phyloP scores from a whole-genome alignment of 30 jellyfish, hydroid and myxozoan species.

The Aurelia sp. region DNA sequence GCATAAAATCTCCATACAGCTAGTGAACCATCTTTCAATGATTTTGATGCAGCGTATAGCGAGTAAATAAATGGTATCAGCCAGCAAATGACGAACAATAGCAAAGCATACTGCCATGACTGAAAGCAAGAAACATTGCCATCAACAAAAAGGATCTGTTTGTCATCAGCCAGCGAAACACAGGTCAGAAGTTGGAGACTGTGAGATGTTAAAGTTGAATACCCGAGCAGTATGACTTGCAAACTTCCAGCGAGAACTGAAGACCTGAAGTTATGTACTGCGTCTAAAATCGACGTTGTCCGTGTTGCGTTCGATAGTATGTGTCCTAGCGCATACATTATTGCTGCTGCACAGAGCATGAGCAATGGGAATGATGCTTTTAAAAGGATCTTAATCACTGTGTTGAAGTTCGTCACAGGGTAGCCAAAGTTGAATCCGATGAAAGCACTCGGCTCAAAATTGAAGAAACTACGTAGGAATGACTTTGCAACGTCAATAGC shows the following conservation, averaged over 20 bases:
- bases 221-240: constrained; percentile 18
- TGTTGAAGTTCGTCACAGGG: too few species aligned
- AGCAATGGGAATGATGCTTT: constrained; percentile 13
- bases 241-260: background rate
- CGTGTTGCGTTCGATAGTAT: background rate
- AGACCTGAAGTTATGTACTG: background rate
- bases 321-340: background rate
- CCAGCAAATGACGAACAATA: constrained; percentile 8
- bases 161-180: constrained; percentile 6
- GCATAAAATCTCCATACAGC: background rate
- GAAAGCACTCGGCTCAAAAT: too few species aligned
- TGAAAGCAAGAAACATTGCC: constrained; percentile 16
- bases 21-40: background rate
- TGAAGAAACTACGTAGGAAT: too few species aligned
- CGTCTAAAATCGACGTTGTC: background rate
- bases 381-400: background rate
- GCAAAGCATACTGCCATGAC: constrained; percentile 8
- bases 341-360: constrained; percentile 3
- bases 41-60: background rate
- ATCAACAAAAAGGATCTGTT: background rate
- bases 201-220: constrained; percentile 14
- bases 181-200: constrained; percentile 6
- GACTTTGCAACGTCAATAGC: too few species aligned
- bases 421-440: too few species aligned
- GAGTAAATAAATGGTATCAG: background rate